These are phyloP conservation scores for Eudyptes chrysolophus DNA, from an alignment of 2,113 vertebrate species.

Conservation along the genomic window DNA sequence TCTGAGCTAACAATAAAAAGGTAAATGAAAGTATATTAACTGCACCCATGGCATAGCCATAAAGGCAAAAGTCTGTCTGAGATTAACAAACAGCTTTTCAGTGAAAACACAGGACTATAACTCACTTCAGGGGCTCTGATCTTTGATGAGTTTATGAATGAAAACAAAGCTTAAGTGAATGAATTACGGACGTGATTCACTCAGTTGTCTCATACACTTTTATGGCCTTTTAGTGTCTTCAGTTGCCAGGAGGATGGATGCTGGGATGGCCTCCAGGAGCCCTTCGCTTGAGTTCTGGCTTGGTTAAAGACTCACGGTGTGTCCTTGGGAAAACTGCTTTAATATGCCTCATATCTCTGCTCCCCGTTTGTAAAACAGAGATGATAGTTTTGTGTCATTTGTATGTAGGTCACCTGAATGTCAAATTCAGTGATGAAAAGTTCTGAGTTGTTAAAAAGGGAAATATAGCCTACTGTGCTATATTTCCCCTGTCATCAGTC, in stretches of 20 bases:
- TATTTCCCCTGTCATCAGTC: neutral
- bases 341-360: neutral
- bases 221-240: conserved; percentile 25
- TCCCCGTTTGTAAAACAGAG: neutral
- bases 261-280: neutral
- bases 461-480: neutral
- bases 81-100: conserved; percentile 34
- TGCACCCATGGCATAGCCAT: neutral
- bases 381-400: neutral
- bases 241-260: neutral
- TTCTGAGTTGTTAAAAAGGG: neutral
- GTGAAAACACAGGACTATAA: neutral
- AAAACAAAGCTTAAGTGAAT: conserved; percentile 39
- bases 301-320: neutral
- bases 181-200: neutral
- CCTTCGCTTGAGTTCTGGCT: neutral
- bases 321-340: neutral
- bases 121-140: conserved; percentile 15
- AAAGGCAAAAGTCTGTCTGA: neutral
- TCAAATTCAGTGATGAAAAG: neutral
- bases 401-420: neutral
- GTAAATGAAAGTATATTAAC: conserved; percentile 17
- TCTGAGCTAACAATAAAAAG: neutral
- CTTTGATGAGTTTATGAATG: conserved; percentile 51
- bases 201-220: conserved; percentile 8